Conservation (phyloP, 2,888 invertebrate species). For the Temnothorax ravouxi region DNA sequence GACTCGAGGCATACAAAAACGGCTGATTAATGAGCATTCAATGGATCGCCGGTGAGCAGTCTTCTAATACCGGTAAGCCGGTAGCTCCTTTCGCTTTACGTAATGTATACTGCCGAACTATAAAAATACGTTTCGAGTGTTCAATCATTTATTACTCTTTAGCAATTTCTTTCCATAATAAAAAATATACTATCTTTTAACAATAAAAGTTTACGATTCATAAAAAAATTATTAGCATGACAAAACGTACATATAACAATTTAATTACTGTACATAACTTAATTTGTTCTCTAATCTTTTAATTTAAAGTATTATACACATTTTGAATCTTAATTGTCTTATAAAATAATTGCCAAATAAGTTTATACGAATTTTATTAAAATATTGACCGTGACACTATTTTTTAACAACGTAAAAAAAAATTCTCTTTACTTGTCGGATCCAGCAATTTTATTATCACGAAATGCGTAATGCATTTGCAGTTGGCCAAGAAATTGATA, state of each 20-base stretch:
- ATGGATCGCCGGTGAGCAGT: background rate
- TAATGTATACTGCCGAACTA: background rate
- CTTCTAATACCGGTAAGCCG: too few species aligned
- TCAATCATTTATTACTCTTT: background rate
- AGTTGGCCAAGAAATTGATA: background rate
- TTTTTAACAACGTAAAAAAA: background rate
- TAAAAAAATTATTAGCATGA: background rate
- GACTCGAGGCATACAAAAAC: conserved; percentile 22
- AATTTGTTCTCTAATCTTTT: background rate
- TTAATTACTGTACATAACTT: background rate
- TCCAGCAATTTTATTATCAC: background rate
- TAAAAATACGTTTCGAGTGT: background rate
- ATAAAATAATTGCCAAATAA: background rate
- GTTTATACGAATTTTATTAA: background rate
- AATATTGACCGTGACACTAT: background rate
- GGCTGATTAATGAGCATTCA: conserved; percentile 50
- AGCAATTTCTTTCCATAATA: background rate
- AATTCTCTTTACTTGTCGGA: too few species aligned
- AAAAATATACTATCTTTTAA: background rate
- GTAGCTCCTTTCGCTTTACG: background rate
- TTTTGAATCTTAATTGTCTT: background rate
- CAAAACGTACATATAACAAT: background rate
- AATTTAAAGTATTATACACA: background rate
- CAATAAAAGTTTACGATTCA: background rate
- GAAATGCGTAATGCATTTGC: background rate